Evolutionary conservation across 2,888 invertebrate genomes (phyloP).

Genomic region (Harpagoxenus sublaevis): DNA sequence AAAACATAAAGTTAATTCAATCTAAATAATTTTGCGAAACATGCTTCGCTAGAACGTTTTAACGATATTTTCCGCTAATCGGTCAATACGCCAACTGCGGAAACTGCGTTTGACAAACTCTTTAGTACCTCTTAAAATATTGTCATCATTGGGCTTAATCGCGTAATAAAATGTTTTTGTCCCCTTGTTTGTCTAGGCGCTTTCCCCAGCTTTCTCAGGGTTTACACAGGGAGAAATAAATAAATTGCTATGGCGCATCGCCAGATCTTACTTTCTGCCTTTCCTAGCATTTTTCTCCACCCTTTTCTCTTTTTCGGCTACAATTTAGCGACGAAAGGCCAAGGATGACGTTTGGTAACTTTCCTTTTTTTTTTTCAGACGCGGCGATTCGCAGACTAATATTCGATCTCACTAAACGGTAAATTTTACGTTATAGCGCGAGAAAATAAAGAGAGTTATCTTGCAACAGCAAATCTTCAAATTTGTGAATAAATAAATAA

Average conservation of each 20-base stretch:
- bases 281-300: slow-evolving; percentile 64
- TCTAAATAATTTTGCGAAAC: neutral
- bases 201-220: slow-evolving; percentile 65
- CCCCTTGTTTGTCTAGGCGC: slow-evolving; percentile 81
- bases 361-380: slow-evolving; percentile 62
- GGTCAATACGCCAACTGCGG: neutral
- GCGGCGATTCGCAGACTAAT: slow-evolving; percentile 46
- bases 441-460: slow-evolving; percentile 31
- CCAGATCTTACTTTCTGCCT: slow-evolving; percentile 76
- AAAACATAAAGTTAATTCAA: neutral
- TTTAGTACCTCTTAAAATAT: slow-evolving; percentile 80
- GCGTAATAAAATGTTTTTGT: slow-evolving; percentile 84
- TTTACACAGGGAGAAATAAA: slow-evolving; percentile 80
- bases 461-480: neutral
- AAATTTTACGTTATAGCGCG: slow-evolving; percentile 34
- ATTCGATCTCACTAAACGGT: slow-evolving; percentile 47
- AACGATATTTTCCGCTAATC: neutral
- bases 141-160: slow-evolving; percentile 83
- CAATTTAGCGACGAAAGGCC: slow-evolving; percentile 68
- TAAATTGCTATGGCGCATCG: slow-evolving; percentile 81
- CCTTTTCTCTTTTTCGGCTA: slow-evolving; percentile 27
- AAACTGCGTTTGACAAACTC: slow-evolving; percentile 73
- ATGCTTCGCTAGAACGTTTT: neutral
- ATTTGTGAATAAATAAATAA: slow-evolving; percentile 1
- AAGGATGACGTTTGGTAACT: slow-evolving; percentile 67